Base-by-base conservation (phyloP, 2,113 vertebrate species). In the Macquaria australasica region DNA sequence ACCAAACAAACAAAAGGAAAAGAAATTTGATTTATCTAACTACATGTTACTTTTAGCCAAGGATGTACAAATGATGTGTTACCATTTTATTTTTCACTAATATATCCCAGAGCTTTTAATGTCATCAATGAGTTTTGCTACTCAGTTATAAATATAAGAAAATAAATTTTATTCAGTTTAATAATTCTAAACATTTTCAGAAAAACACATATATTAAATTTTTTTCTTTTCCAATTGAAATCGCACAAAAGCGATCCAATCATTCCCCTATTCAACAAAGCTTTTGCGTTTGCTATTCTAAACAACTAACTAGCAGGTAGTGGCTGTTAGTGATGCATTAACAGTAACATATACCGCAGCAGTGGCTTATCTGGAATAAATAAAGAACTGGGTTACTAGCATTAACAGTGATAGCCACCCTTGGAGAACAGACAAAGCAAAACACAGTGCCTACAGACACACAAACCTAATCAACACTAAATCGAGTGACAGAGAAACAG, bases 301-400 rank as follows among this genome's bases (percentile, higher is more conserved):
- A 75, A 74, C 62, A 68, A n/a, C 51, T 55, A 62, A 60, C 50
- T n/a, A 82, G 59, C 58, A 75, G 75, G 56, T 67, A 56, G 34
- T 34, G 34, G 76, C 6, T 71, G 76, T 56, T 79, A 59, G 75
- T 64, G 76, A 67, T 72, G 83, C 71, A 76, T 81, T 58, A 81
- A 80, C 59, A 87, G 60, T 74, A 70, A 64, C 69, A 75, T 79
- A 81, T 69, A 67, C 68, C 7, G 21, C 41, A 81, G 73, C 56
- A 59, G 31, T 45, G 50, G 58, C 75, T 82, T 45, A 43, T 71
- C 74, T 75, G 16, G 84, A 73, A 78, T 77, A 39, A 66, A 78
- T 81, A 55, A 69, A 58, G 4, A 37, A 67, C 21, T 37, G 58
- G 31, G 64, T 73, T 69, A 66, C 37, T 59, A 31, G 48, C 43